These are phyloP conservation scores for Vanessa tameamea DNA, from an alignment of 1,140 invertebrate species.

Conservation along the genomic window DNA sequence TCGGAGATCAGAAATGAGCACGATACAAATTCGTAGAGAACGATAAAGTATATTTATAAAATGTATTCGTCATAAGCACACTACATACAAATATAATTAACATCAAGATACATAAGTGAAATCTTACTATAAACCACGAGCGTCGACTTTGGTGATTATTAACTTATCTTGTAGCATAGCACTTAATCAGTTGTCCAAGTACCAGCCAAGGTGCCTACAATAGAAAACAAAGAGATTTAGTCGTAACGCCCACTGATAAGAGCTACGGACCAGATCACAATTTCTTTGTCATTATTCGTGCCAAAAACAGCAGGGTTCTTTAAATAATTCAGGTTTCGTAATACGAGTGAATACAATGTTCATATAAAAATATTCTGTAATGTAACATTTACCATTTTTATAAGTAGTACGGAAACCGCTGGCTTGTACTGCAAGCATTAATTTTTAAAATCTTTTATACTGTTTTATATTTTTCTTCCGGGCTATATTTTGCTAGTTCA, in stretches of 20 bases:
- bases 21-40: too few relatives aligned
- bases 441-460: slow-evolving; percentile 9
- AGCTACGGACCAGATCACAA: not conserved
- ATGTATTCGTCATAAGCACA: too few relatives aligned
- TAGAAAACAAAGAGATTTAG: slow-evolving; percentile 6
- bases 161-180: not conserved
- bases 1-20: too few relatives aligned
- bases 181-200: slow-evolving; percentile 13
- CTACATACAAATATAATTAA: too few relatives aligned
- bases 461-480: slow-evolving; percentile 9
- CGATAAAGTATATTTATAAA: too few relatives aligned
- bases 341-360: slow-evolving; percentile 2
- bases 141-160: not conserved
- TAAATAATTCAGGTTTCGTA: slow-evolving; percentile 3
- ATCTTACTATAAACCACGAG: not conserved
- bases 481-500: slow-evolving; percentile 1
- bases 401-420: slow-evolving; percentile 4
- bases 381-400: slow-evolving; percentile 3
- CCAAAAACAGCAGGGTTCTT: slow-evolving; percentile 14
- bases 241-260: slow-evolving; percentile 4
- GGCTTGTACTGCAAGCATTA: slow-evolving; percentile 3
- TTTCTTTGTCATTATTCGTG: slow-evolving; percentile 16
- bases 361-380: slow-evolving; percentile 6
- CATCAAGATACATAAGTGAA: not conserved
- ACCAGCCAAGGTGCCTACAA: slow-evolving; percentile 15